Evolutionary conservation across 2,797 vertebrate genomes (phyloP).

Genomic region (Sebastes taczanowskii): DNA sequence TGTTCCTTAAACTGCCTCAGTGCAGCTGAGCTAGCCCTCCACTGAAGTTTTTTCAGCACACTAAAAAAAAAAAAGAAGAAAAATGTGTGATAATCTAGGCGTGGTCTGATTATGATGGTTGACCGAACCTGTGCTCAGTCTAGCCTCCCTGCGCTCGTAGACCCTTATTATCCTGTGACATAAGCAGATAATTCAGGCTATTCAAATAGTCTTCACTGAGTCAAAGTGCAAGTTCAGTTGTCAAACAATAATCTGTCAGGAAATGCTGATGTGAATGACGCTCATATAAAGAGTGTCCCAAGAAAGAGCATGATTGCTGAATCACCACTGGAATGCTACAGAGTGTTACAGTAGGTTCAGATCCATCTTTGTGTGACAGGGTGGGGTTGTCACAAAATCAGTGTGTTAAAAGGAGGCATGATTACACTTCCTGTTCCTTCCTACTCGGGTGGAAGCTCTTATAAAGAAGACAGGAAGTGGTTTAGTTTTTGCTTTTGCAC

Average conservation of each 20-base stretch:
- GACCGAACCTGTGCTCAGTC: conserved; percentile 14
- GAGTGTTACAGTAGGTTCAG: neutral
- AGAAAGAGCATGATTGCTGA: neutral
- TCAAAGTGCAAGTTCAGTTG: conserved; percentile 41
- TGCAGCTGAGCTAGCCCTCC: neutral
- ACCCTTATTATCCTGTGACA: conserved; percentile 49
- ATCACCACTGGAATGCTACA: neutral
- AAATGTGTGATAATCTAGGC: neutral
- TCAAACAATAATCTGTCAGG: conserved; percentile 33
- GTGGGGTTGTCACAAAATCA: conserved; percentile 19
- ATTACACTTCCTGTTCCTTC: conserved; percentile 53
- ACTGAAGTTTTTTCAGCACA: neutral
- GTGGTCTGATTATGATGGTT: conserved; percentile 4
- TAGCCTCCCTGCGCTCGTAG: neutral
- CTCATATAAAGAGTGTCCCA: neutral
- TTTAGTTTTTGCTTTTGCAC: conserved; percentile 26
- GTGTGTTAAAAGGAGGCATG: conserved; percentile 1
- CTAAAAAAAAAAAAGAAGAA: neutral
- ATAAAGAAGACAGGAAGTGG: conserved; percentile 72
- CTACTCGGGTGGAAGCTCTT: conserved; percentile 42
- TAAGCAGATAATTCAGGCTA: conserved; percentile 23
- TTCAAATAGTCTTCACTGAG: conserved; percentile 18
- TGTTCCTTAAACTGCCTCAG: neutral
- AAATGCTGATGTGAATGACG: conserved; percentile 8
- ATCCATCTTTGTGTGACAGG: neutral